Conservation (phyloP, 2,113 vertebrate species). For the Apteryx owenii region DNA sequence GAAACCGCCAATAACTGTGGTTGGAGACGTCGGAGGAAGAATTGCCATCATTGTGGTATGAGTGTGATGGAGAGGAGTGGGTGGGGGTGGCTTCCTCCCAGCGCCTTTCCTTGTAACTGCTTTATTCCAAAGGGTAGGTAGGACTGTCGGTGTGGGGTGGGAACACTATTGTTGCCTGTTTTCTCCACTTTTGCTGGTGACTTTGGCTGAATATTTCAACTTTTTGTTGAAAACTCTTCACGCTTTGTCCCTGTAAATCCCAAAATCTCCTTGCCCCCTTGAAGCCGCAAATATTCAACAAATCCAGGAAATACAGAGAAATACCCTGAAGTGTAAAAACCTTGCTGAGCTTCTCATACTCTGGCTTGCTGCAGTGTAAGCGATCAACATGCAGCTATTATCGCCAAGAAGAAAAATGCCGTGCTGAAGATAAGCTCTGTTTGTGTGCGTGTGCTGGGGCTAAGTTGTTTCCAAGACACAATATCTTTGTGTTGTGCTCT, state of each 20-base stretch:
- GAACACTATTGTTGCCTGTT: neutral
- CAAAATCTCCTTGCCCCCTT: neutral
- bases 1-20: slow-evolving; percentile 97
- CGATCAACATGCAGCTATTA: neutral
- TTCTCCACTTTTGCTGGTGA: neutral
- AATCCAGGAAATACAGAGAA: neutral
- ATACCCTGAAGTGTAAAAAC: neutral
- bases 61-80: neutral
- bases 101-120: neutral
- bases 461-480: neutral
- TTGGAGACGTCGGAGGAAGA: slow-evolving; percentile 96
- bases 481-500: neutral
- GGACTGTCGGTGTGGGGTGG: neutral
- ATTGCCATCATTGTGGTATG: slow-evolving; percentile 98
- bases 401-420: neutral
- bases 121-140: neutral
- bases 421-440: neutral
- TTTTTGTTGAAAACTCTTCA: neutral
- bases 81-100: neutral
- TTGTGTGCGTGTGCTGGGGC: neutral
- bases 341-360: neutral
- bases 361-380: neutral
- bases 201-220: neutral
- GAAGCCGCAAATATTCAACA: neutral
- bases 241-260: neutral